Evolutionary conservation across 2,888 invertebrate genomes (phyloP).

Genomic region (Branchinecta sandiegonensis): DNA sequence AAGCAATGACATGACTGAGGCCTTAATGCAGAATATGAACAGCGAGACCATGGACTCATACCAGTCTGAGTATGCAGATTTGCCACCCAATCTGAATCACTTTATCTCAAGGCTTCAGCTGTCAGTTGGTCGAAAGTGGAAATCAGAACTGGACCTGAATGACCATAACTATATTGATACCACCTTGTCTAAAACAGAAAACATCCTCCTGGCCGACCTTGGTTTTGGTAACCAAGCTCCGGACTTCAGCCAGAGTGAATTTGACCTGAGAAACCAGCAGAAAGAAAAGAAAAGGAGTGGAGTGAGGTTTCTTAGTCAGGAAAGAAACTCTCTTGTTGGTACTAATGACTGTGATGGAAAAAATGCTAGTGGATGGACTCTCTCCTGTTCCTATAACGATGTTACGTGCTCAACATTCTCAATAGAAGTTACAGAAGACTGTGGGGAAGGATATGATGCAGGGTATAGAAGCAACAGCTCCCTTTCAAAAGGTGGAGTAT

Average conservation of each 20-base stretch:
- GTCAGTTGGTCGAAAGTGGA: background rate
- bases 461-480: no score
- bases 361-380: slow-evolving; percentile 8
- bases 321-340: slow-evolving; percentile 9
- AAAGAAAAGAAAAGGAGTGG: slow-evolving; percentile 19
- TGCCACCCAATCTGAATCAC: background rate
- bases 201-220: slow-evolving; percentile 22
- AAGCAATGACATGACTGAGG: no score
- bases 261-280: slow-evolving; percentile 21
- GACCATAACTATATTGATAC: background rate
- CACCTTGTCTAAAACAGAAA: slow-evolving; percentile 17
- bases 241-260: slow-evolving; percentile 23
- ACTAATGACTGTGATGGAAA: background rate
- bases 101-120: background rate
- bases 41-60: slow-evolving; percentile 1
- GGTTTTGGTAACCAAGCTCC: slow-evolving; percentile 22
- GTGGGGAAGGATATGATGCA: background rate
- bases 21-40: no score
- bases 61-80: background rate
- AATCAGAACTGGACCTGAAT: slow-evolving; percentile 11
- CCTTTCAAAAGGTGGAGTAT: no score
- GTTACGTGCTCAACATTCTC: background rate
- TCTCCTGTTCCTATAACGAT: slow-evolving; percentile 6
- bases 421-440: slow-evolving; percentile 5
- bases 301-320: slow-evolving; percentile 24